These are phyloP conservation scores for Catocala fraxini DNA, from an alignment of 2,888 invertebrate species.

Conservation along the genomic window DNA sequence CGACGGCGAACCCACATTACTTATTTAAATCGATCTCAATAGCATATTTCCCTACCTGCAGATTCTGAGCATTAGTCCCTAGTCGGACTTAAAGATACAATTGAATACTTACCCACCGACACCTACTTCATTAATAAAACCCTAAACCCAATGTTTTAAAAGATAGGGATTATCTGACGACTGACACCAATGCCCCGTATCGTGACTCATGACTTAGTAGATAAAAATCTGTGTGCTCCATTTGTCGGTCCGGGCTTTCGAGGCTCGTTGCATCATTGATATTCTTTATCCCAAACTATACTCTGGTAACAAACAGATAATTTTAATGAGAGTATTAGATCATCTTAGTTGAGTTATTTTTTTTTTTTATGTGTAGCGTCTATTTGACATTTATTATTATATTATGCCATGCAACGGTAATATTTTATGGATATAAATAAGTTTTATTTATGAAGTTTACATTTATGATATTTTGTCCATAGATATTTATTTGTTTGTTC, in stretches of 20 bases:
- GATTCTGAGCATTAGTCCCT: background rate
- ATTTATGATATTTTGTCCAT: too few relatives aligned
- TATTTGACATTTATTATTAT: too few relatives aligned
- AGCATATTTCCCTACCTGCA: background rate
- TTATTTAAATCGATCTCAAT: background rate
- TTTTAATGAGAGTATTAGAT: constrained; percentile 22
- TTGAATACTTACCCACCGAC: too few relatives aligned
- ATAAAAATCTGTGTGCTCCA: constrained; percentile 48
- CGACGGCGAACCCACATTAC: too few relatives aligned
- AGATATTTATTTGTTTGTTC: too few relatives aligned
- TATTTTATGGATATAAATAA: too few relatives aligned
- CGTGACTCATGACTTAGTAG: constrained; percentile 43
- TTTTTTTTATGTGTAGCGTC: too few relatives aligned
- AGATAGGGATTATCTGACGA: constrained; percentile 30
- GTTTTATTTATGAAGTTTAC: too few relatives aligned
- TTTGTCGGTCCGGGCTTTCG: constrained; percentile 33
- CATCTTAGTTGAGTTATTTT: constrained; percentile 13
- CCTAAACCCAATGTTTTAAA: constrained; percentile 7
- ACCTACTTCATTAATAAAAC: too few relatives aligned
- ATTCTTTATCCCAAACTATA: constrained; percentile 27
- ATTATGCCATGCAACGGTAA: too few relatives aligned
- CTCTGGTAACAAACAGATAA: constrained; percentile 47
- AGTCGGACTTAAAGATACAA: background rate
- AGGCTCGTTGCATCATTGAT: constrained; percentile 35
- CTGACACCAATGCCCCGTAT: constrained; percentile 28